These are phyloP conservation scores for Thera obeliscata DNA, from an alignment of 2,888 invertebrate genomes.

Conservation along the genomic window DNA sequence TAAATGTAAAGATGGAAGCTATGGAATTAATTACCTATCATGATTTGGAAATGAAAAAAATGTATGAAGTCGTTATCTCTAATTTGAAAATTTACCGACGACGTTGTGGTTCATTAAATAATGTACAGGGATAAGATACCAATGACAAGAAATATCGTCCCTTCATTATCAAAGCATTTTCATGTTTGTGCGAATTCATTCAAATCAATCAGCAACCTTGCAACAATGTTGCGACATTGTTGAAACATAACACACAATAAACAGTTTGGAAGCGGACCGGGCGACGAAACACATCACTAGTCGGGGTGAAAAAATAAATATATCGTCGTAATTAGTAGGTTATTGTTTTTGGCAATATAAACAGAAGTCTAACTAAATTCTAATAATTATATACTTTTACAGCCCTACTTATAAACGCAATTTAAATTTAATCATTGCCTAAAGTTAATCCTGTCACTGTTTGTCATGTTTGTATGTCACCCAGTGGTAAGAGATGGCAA, in stretches of 20 bases:
- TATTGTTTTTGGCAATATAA: too few species aligned
- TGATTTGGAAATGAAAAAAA: slow-evolving; percentile 3
- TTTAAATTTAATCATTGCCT: too few species aligned
- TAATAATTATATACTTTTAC: too few species aligned
- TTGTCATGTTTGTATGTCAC: too few species aligned
- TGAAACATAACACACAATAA: background rate
- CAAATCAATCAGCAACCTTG: slow-evolving; percentile 16
- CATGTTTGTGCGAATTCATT: slow-evolving; percentile 24
- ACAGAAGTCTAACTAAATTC: too few species aligned
- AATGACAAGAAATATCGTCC: slow-evolving; percentile 22
- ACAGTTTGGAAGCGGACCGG: background rate
- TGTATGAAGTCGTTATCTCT: slow-evolving; percentile 15
- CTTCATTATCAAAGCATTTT: slow-evolving; percentile 25
- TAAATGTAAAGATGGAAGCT: slow-evolving; percentile 1
- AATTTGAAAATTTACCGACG: slow-evolving; percentile 23
- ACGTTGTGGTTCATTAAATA: slow-evolving; percentile 18
- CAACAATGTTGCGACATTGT: slow-evolving; percentile 3
- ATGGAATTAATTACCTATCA: background rate
- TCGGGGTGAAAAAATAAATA: too few species aligned
- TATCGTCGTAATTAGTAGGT: too few species aligned
- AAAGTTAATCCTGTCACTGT: too few species aligned
- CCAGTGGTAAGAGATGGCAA: too few species aligned
- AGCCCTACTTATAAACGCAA: too few species aligned
- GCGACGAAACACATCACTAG: too few species aligned
- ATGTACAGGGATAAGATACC: slow-evolving; percentile 23